Base-by-base conservation (phyloP, 2,888 invertebrate genomes). In the Sericinus montela region DNA sequence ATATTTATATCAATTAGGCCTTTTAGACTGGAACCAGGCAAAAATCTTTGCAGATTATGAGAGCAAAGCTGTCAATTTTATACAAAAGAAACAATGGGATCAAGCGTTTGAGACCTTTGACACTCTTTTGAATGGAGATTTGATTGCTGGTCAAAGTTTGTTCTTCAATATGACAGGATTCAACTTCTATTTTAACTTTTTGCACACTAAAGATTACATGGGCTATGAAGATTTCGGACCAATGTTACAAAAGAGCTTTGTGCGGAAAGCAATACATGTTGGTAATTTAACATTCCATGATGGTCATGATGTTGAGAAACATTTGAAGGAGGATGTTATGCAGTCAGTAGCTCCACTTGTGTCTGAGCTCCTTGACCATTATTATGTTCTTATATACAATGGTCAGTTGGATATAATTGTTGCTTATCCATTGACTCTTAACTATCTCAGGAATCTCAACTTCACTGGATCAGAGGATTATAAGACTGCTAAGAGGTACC, bases 361-460 rank as follows among this genome's bases (percentile, higher is more conserved):
- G 47, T 87, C 91, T 0, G 93, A 93, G 59, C 78, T 96, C 0
- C 69, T 95, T 0, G 86, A 92, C 30, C 78, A 92, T 59, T 94
- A 94, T 64, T 87, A 90, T 71, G 92, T 96, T 11, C 90, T 97
- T 37, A 90, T 97, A 52, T 98, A 97, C 74, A 97, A 93, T 69
- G 98, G 98, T 0, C 97, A 98, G 69, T 73, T 98, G 56, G 98
- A 98, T 73, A 94, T 98, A 10, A 96, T 97, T 55, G 95, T 97
- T 0, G 96, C 97, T 0, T 96, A 96, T 77, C 96, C 97, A 0
- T 71, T 96, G 42, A 97, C 97, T 0, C 90, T 94, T 14, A 94
- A 94, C 69, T 97, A 95, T 73, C 79, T 98, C 25, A 88, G 91
- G 56, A 90, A 92, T 44, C 83, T 97, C 1, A 89, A 93, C 37